phyloP scores from a whole-genome alignment of 2,113 vertebrate species.

The Microtus ochrogaster region DNA sequence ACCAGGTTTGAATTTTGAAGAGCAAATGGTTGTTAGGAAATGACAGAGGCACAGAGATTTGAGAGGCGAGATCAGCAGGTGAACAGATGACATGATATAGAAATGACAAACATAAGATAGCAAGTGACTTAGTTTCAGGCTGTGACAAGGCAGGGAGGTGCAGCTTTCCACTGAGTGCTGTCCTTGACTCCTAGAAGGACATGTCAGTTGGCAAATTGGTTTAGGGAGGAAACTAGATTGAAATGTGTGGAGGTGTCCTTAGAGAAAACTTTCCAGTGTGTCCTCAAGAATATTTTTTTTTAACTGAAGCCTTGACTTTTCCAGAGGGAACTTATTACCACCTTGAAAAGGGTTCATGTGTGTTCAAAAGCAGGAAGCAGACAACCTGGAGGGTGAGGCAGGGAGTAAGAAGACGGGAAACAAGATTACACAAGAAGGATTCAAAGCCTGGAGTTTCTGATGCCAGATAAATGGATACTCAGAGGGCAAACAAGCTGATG shows the following conservation, averaged over 20 bases:
- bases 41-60: not conserved
- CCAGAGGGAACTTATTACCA: conserved; percentile 67
- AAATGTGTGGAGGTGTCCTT: not conserved
- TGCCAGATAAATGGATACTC: not conserved
- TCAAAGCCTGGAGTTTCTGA: conserved; percentile 42
- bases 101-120: not conserved
- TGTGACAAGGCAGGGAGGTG: not conserved
- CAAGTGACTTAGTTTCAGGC: not conserved
- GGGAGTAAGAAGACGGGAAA: not conserved
- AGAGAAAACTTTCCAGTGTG: not conserved
- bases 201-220: not conserved
- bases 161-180: not conserved
- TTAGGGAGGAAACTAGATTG: conserved; percentile 44
- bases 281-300: not conserved
- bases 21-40: not conserved
- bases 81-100: not conserved
- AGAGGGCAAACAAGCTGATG: not conserved
- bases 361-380: not conserved
- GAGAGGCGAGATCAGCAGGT: not conserved
- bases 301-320: conserved; percentile 46
- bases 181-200: conserved; percentile 6
- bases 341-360: not conserved
- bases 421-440: not conserved
- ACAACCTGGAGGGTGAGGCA: not conserved
- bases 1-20: not conserved